Conservation (phyloP, 2,797 vertebrate genomes). For the Manis crassicaudata region DNA sequence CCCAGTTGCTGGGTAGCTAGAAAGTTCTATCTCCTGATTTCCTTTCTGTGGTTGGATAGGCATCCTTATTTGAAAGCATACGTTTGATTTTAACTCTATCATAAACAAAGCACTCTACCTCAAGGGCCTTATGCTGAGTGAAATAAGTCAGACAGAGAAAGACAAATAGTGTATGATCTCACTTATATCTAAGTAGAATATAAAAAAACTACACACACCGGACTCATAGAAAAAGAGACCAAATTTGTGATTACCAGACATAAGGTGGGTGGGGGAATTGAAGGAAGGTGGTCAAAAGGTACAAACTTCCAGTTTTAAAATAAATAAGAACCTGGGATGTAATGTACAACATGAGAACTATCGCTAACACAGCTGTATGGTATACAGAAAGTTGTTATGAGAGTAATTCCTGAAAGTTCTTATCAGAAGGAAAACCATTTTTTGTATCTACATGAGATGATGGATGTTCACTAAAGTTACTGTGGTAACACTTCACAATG, state of each 20-base stretch:
- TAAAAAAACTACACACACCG: not conserved
- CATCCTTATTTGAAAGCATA: conserved; percentile 63
- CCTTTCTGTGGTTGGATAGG: conserved; percentile 61
- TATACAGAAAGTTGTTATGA: not conserved
- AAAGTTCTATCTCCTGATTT: conserved; percentile 55
- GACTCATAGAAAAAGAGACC: not conserved
- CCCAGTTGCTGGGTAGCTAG: not conserved
- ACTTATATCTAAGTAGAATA: not conserved
- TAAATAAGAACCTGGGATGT: not conserved
- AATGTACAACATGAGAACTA: not conserved
- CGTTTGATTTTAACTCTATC: conserved; percentile 63
- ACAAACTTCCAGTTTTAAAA: not conserved
- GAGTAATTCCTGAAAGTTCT: not conserved
- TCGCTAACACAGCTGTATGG: not conserved
- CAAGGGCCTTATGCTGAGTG: not conserved
- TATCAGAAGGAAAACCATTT: not conserved
- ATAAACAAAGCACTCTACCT: not conserved
- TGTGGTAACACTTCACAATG: not conserved
- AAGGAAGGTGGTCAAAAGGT: not conserved
- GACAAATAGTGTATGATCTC: not conserved
- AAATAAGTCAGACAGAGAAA: not conserved
- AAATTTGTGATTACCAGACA: not conserved
- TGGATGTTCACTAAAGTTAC: not conserved
- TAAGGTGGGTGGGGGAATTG: not conserved
- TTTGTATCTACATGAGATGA: not conserved